Evolutionary conservation across 2,797 vertebrate species (phyloP), one percentile per base, ranked within the genome.

Genomic region (Arnoldichthys spilopterus): DNA sequence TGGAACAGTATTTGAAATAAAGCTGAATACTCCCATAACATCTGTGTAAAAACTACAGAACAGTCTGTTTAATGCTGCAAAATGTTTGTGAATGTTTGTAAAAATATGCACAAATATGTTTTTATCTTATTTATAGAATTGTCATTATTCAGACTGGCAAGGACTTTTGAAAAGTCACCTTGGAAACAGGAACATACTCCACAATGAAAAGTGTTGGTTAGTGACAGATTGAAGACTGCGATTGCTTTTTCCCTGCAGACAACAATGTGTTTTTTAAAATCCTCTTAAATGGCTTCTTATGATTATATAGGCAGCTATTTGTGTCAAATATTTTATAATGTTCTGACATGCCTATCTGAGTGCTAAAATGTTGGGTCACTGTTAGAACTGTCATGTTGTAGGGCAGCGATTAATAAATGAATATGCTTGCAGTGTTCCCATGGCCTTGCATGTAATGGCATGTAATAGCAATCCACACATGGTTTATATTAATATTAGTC

Each of bases 101-200:
- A 26, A 8, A 56, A 26, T 24, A 56, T 56, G n/a, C 54, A 56
- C 54, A 56, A 24, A 56, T 26, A 56, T 7, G 2, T 26, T 56
- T 24, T 0, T 22, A 24, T 56, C 22, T 2, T 56, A 40, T 75
- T 18, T 18, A 37, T 75, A 20, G 37, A 54, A 32, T 49, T 67
- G 62, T 56, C 74, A 76, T 43, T 22, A 53, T 11, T 34, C 28
- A 22, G 54, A 4, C 63, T 68, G 26, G 64, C 64, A n/a, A 43
- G 4, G 16, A 49, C 9, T 9, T 56, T 9, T 9, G 49, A 51
- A 51, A 51, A 51, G 11, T 78, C 49, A 43, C 76, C 69, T 78
- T 64, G 69, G 69, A 69, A 72, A 64, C 66, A 64, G 58, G 30
- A 61, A 32, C 28, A 64, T 2, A 12, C 37, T 49, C 26, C n/a